Percentiles rank a stretch among this genome's conserved stretches.
Conservation (phyloP, 2,888 invertebrate genomes). For the Geotrupes spiniger region DNA sequence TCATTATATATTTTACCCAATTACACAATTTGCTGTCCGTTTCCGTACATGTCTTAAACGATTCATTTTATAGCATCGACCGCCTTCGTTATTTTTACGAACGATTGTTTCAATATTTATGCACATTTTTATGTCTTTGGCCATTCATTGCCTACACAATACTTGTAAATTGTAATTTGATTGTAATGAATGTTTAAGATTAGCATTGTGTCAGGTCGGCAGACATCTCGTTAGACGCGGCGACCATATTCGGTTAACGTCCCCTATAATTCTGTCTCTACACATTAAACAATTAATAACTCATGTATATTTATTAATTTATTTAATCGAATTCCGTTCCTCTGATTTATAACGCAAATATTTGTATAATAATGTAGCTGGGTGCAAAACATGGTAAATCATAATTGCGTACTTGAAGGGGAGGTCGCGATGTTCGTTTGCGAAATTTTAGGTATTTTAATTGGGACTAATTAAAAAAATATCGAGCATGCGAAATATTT, state of each 20-base stretch:
- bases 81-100: background rate
- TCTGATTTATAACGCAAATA: too few species aligned
- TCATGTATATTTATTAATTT: too few species aligned
- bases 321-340: too few species aligned
- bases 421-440: too few species aligned
- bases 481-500: too few species aligned
- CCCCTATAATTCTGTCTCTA: background rate
- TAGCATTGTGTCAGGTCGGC: slow-evolving; percentile 14
- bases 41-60: too few species aligned
- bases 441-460: too few species aligned
- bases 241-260: slow-evolving; percentile 10
- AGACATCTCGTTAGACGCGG: slow-evolving; percentile 15
- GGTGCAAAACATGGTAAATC: background rate
- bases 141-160: slow-evolving; percentile 9
- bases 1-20: too few species aligned
- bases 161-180: slow-evolving; percentile 16
- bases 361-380: background rate
- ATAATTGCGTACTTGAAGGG: too few species aligned
- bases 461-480: too few species aligned
- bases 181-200: slow-evolving; percentile 11
- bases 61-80: too few species aligned
- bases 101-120: background rate
- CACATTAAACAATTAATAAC: slow-evolving; percentile 2
- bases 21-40: too few species aligned
- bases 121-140: slow-evolving; percentile 10